phyloP scores from a whole-genome alignment of 2,888 invertebrate genomes.

The Harpagoxenus sublaevis region DNA sequence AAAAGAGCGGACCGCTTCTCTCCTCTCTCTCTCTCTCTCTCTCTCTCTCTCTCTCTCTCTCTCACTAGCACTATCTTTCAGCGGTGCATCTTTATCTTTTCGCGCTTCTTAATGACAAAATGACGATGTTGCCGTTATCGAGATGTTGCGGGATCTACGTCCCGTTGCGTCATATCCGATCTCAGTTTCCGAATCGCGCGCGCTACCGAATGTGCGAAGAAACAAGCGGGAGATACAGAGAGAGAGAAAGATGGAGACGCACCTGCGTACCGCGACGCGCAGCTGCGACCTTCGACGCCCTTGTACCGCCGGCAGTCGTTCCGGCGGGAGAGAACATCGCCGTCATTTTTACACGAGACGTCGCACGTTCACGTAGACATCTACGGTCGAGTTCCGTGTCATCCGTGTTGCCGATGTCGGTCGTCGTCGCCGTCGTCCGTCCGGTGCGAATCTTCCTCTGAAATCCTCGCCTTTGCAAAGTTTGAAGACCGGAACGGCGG shows the following conservation, averaged over 20 bases:
- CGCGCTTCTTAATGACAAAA: not conserved
- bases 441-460: not conserved
- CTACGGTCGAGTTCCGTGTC: slow-evolving; percentile 29
- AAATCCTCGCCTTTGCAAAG: not conserved
- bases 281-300: slow-evolving; percentile 85
- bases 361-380: slow-evolving; percentile 58
- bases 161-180: not conserved
- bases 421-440: not conserved
- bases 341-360: slow-evolving; percentile 77
- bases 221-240: not conserved
- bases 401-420: not conserved
- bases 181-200: slow-evolving; percentile 67
- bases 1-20: not conserved
- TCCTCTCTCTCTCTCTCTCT: not conserved
- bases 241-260: slow-evolving; percentile 68
- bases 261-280: slow-evolving; percentile 80
- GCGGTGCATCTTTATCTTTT: not conserved
- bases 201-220: slow-evolving; percentile 46
- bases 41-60: not conserved
- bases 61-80: not conserved
- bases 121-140: not conserved
- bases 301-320: slow-evolving; percentile 75
- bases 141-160: too few species aligned
- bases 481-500: slow-evolving; percentile 13
- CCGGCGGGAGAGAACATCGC: slow-evolving; percentile 68